Percentiles rank a stretch among this genome's conserved stretches.
Evolutionary conservation across 2,797 vertebrate species (phyloP).

Genomic region (Tiaroga cobitis): DNA sequence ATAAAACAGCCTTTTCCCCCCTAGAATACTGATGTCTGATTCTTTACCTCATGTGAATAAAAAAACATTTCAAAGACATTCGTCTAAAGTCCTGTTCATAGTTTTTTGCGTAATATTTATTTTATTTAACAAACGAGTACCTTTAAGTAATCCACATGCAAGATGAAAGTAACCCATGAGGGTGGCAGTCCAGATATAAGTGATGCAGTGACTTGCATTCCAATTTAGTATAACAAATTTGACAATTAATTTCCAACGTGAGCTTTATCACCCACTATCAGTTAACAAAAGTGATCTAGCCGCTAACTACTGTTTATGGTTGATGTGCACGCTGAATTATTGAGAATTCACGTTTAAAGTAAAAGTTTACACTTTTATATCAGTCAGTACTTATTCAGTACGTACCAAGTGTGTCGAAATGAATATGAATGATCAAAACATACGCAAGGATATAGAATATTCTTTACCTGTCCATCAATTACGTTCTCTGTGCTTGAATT

Average conservation of each 20-base stretch:
- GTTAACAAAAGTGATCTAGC: not conserved
- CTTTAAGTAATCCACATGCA: not conserved
- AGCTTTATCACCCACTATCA: not conserved
- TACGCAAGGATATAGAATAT: not conserved
- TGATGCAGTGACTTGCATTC: conserved; percentile 2
- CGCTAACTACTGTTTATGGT: not conserved
- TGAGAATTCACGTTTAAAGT: not conserved
- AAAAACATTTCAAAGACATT: not conserved
- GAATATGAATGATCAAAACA: not conserved
- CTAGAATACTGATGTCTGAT: no score
- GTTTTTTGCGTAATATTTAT: not conserved
- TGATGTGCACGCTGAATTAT: not conserved
- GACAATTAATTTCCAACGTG: not conserved
- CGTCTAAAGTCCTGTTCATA: not conserved
- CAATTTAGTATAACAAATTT: not conserved
- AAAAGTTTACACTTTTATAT: not conserved
- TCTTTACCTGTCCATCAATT: conserved; percentile 29
- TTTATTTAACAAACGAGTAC: not conserved
- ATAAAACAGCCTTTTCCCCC: not conserved
- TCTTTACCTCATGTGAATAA: not conserved
- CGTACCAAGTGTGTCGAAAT: not conserved
- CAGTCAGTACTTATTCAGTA: not conserved
- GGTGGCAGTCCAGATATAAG: not conserved
- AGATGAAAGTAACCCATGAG: not conserved
- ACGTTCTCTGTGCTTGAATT: not conserved